phyloP scores from a whole-genome alignment of 2,797 vertebrate species.

The Petrocephalus schoutedeni region DNA sequence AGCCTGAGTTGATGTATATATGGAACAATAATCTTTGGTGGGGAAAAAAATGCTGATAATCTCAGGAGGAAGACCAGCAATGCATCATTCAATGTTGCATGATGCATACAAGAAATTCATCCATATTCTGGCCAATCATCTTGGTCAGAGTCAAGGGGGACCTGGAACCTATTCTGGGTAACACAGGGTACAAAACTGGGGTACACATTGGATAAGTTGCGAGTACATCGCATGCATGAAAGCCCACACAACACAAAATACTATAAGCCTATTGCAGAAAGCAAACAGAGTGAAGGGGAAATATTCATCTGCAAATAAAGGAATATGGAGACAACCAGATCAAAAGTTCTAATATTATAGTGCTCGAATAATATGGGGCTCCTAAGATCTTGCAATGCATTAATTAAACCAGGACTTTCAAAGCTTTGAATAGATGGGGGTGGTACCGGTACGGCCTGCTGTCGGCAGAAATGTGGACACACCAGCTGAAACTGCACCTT shows the following conservation, averaged over 20 bases:
- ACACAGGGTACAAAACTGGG: not conserved
- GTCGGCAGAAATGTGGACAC: not conserved
- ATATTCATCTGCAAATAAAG: not conserved
- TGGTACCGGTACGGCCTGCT: not conserved
- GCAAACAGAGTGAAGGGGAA: not conserved
- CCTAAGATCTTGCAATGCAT: not conserved
- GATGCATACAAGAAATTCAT: slow-evolving; percentile 43
- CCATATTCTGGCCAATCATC: not conserved
- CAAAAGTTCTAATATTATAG: not conserved
- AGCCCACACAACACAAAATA: not conserved
- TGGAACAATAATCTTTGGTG: not conserved
- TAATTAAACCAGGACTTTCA: not conserved
- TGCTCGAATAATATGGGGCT: not conserved
- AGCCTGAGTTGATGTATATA: no score
- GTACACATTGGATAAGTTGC: not conserved
- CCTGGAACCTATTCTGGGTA: not conserved
- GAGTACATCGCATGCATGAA: not conserved
- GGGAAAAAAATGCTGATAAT: slow-evolving; percentile 7
- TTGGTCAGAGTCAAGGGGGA: not conserved
- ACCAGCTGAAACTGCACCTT: slow-evolving; percentile 3
- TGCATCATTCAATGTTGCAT: slow-evolving; percentile 60
- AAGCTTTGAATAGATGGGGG: slow-evolving; percentile 1
- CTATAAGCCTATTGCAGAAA: not conserved
- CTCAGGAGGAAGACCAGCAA: slow-evolving; percentile 14
- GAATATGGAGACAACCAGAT: not conserved